Evolutionary conservation across 2,113 vertebrate species (phyloP), one percentile per base, ranked within the genome.

Genomic region (Pollachius pollachius): DNA sequence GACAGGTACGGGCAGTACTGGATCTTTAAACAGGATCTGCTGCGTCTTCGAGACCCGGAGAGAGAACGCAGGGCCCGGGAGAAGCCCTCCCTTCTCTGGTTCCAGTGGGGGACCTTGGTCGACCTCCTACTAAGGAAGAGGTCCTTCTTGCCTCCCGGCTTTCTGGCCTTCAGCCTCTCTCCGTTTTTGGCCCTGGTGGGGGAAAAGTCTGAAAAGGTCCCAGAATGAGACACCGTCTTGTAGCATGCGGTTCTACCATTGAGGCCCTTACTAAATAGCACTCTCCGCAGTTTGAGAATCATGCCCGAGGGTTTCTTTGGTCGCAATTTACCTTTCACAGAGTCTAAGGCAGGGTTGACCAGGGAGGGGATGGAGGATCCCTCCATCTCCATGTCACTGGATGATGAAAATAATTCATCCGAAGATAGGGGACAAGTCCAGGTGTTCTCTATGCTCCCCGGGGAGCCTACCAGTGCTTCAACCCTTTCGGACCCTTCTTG

Each of bases 1-100:
- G 88, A 88, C 65, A 90, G 72, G 68, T 86, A 89, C 1, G 91
- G 88, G 37, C 88, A 89, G 84, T 89, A 92, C 67, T 90, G 90
- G 76, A 91, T 90, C 74, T 86, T 91, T 12, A 90, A 48, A 9
- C 88, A 64, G 0, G 90, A 85, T 16, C 72, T 78, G 62, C 72
- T 78, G 62, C 85, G 82, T 18, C 78, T 71, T 71, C 87, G 84
- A 5, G 86, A 85, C 52, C 81, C 75, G 41, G 65, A 54, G 1
- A 68, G 81, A 27, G 82, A 82, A 69, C 79, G 74, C 6, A 78
- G 60, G 5, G 68, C 12, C 0, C 57, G 73, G 27, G 80, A 71
- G 67, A 83, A 77, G 65, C 75, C 37, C 16, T 67, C 76, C 0
- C 60, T 73, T 30, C 72, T 70, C 60, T 72, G 73, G 75, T 69